phyloP scores from a whole-genome alignment of 2,113 vertebrate species.

The Anarrhichthys ocellatus region DNA sequence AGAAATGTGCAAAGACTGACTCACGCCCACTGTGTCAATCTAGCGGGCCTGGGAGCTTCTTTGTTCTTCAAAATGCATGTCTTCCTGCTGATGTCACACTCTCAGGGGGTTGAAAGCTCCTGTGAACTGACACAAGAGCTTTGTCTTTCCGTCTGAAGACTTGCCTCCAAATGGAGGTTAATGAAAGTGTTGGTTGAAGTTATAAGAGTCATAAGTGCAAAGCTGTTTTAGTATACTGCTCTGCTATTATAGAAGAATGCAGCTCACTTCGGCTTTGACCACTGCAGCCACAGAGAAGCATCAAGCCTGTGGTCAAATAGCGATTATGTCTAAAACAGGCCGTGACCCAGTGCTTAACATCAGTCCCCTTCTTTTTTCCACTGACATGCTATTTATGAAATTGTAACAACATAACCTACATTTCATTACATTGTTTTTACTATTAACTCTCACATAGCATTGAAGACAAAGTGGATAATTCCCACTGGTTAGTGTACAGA shows the following conservation, averaged over 20 bases:
- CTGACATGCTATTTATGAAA: conserved; percentile 5
- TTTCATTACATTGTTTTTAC: conserved; percentile 14
- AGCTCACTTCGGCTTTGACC: conserved; percentile 57
- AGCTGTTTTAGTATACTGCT: conserved; percentile 48
- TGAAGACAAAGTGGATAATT: conserved; percentile 6
- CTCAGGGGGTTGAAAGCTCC: conserved; percentile 53
- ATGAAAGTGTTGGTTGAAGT: conserved; percentile 52
- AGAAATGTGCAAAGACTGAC: conserved; percentile 57
- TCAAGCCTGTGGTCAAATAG: conserved; percentile 68
- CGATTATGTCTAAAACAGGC: conserved; percentile 67
- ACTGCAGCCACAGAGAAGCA: conserved; percentile 51
- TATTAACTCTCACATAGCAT: conserved; percentile 11
- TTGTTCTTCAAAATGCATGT: conserved; percentile 76
- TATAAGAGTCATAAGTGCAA: conserved; percentile 55
- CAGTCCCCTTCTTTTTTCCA: conserved; percentile 21
- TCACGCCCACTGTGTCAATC: conserved; percentile 65
- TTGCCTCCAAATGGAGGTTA: conserved; percentile 49
- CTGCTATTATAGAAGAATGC: conserved; percentile 54
- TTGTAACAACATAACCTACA: conserved; percentile 19
- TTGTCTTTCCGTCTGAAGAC: conserved; percentile 37
- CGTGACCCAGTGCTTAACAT: conserved; percentile 31
- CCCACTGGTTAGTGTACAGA: not conserved
- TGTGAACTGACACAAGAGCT: conserved; percentile 39
- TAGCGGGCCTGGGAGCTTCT: conserved; percentile 42
- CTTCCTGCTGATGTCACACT: conserved; percentile 68